A percentile compares a stretch with the other conserved stretches of the same genome.
These are phyloP conservation scores for Trissonchulus sp. DNA, from an alignment of 2,888 invertebrate genomes.

Conservation along the genomic window DNA sequence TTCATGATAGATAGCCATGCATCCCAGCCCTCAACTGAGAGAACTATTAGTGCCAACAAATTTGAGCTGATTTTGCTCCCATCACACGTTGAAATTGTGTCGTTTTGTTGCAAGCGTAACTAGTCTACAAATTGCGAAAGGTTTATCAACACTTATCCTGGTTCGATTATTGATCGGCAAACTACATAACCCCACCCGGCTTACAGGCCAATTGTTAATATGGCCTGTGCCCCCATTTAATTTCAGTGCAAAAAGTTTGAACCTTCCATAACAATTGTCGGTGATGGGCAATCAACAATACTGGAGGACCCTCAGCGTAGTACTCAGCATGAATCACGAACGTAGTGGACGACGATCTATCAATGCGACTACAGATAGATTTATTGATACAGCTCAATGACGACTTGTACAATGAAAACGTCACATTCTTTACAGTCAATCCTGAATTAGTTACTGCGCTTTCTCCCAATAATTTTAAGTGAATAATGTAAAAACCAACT, in stretches of 20 bases:
- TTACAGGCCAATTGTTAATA: background rate
- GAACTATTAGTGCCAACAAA: background rate
- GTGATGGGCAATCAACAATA: background rate
- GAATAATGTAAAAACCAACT: too few species aligned
- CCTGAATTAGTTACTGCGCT: too few species aligned
- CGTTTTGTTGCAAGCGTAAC: background rate
- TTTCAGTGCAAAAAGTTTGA: background rate
- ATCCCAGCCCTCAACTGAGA: background rate
- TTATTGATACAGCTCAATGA: too few species aligned
- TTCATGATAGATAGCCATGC: conserved; percentile 10
- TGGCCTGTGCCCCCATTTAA: conserved; percentile 9
- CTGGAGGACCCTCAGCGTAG: background rate
- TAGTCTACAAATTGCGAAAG: background rate
- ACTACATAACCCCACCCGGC: background rate
- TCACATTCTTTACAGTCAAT: too few species aligned
- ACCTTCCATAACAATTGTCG: background rate
- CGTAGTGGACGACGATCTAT: too few species aligned
- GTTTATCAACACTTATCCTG: conserved; percentile 1
- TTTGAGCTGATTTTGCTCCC: background rate
- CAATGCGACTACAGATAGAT: too few species aligned
- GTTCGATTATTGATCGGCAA: background rate
- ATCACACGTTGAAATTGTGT: background rate
- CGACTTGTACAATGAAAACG: too few species aligned
- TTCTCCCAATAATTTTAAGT: too few species aligned
- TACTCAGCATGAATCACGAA: too few species aligned